Evolutionary conservation across 2,797 vertebrate species (phyloP).

Genomic region (Lepus townsendii): DNA sequence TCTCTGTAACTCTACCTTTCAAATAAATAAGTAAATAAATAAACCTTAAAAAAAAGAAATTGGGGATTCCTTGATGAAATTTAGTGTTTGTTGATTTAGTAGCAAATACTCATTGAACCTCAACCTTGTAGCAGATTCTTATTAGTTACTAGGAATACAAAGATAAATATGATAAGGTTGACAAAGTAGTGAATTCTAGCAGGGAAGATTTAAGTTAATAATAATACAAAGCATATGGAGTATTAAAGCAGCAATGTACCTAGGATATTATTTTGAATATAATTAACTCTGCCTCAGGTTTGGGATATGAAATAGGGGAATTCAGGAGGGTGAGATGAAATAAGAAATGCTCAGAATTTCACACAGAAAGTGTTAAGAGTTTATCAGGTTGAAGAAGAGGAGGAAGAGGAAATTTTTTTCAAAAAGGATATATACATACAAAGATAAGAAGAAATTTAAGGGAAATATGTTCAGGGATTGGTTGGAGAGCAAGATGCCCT

Average conservation of each 20-base stretch:
- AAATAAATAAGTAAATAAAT: no score
- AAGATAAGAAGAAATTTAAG: constrained; percentile 37
- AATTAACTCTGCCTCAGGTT: constrained; percentile 21
- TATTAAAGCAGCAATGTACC: not conserved
- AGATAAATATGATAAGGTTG: constrained; percentile 19
- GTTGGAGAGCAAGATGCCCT: not conserved
- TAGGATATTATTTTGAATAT: constrained; percentile 17
- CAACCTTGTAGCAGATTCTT: constrained; percentile 43
- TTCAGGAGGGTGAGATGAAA: not conserved
- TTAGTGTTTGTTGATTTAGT: constrained; percentile 36
- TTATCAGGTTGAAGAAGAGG: not conserved
- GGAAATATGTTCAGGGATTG: constrained; percentile 22
- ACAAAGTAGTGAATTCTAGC: not conserved
- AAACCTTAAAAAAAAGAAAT: not conserved
- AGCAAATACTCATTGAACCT: not conserved
- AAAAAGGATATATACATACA: not conserved
- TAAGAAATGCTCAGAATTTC: constrained; percentile 9
- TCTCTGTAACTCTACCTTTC: no score
- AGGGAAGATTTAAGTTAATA: constrained; percentile 31
- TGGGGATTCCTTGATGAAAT: constrained; percentile 32
- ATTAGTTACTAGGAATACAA: constrained; percentile 38
- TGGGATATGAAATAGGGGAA: not conserved
- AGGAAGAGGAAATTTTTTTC: not conserved
- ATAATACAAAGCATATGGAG: not conserved
- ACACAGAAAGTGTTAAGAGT: constrained; percentile 45